Percentiles rank a stretch among this genome's conserved stretches.
Conservation (phyloP, 1,140 invertebrate genomes). For the Ladona fulva region DNA sequence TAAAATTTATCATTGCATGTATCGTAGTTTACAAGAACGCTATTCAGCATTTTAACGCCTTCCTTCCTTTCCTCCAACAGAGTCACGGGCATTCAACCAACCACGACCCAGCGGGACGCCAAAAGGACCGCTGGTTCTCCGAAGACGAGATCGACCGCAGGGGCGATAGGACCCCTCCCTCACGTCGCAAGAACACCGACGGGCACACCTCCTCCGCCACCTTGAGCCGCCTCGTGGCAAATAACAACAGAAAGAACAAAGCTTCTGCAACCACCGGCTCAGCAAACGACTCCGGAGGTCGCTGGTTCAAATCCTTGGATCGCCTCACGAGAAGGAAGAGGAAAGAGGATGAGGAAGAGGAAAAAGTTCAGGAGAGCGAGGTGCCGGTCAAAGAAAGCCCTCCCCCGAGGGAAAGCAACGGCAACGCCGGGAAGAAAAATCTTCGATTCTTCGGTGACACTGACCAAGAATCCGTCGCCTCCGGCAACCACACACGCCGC, state of each 20-base stretch:
- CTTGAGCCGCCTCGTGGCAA: constrained; percentile 32
- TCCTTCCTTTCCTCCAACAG: not conserved
- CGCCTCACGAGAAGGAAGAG: constrained; percentile 47
- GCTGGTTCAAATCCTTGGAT: constrained; percentile 56
- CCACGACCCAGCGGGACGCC: not conserved
- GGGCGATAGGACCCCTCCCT: constrained; percentile 60
- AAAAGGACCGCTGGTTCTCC: not conserved
- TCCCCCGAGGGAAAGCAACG: constrained; percentile 38
- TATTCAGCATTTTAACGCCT: not conserved
- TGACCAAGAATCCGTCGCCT: constrained; percentile 45
- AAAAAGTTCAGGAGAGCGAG: constrained; percentile 16
- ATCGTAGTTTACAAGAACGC: no score
- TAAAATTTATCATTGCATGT: no score
- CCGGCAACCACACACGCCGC: constrained; percentile 12
- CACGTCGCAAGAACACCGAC: constrained; percentile 48
- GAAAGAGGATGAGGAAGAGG: constrained; percentile 30
- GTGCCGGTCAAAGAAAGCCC: constrained; percentile 25
- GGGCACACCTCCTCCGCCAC: constrained; percentile 34
- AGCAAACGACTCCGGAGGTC: constrained; percentile 29
- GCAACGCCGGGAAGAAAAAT: constrained; percentile 47
- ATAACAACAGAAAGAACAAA: constrained; percentile 31
- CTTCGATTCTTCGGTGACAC: constrained; percentile 73
- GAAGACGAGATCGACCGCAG: constrained; percentile 52
- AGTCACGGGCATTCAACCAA: not conserved
- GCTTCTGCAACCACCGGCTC: constrained; percentile 30